A percentile compares a stretch with the other conserved stretches of the same genome.
Conservation (phyloP, 2,113 vertebrate species). For the Leptodactylus fuscus region DNA sequence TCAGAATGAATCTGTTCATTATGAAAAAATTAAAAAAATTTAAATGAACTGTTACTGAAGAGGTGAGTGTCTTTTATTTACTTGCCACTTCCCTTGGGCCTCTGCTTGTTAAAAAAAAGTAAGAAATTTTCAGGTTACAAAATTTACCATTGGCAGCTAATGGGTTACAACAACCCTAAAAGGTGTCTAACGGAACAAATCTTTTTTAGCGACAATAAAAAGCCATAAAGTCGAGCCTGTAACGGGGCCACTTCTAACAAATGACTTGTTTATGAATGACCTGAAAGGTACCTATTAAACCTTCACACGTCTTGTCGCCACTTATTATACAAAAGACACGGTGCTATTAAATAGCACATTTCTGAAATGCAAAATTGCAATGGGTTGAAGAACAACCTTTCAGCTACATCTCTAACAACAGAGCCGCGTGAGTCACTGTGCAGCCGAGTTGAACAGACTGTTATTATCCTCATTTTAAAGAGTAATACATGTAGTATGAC, state of each 20-base stretch:
- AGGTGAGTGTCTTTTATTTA: no score
- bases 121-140: no score
- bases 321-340: constrained; percentile 13
- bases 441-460: constrained; percentile 43
- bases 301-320: not conserved
- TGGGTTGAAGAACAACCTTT: not conserved
- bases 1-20: no score
- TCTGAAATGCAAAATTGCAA: constrained; percentile 24
- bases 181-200: not conserved
- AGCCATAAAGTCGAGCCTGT: not conserved
- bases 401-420: constrained; percentile 8
- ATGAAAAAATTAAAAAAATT: no score
- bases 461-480: constrained; percentile 56
- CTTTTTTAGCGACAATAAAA: not conserved
- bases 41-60: no score
- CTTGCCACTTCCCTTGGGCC: no score
- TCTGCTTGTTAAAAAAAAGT: no score
- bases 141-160: not conserved
- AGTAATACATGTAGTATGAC: constrained; percentile 51
- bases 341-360: not conserved
- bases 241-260: not conserved
- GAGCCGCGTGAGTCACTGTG: constrained; percentile 28
- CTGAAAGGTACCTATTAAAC: not conserved
- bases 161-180: not conserved
- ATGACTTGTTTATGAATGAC: constrained; percentile 19